Conservation (phyloP, 2,888 invertebrate genomes). For the Podabrus alpinus region DNA sequence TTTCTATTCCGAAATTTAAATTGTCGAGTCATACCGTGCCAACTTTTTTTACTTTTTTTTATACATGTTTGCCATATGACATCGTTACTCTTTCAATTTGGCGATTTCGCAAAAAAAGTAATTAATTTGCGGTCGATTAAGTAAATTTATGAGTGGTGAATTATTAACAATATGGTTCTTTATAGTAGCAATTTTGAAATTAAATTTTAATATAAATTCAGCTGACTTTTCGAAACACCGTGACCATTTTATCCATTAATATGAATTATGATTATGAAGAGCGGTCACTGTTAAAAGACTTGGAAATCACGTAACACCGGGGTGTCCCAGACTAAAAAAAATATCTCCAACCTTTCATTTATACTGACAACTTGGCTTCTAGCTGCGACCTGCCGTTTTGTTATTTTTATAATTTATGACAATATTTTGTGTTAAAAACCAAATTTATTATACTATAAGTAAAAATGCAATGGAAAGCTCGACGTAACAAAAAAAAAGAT, state of each 20-base stretch:
- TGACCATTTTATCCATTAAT: constrained; percentile 22
- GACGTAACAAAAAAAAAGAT: not conserved
- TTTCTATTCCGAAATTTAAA: constrained; percentile 5
- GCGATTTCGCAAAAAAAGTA: not conserved
- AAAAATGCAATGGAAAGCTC: not conserved
- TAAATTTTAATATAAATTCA: constrained; percentile 25
- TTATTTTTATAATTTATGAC: constrained; percentile 24
- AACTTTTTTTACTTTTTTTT: not conserved
- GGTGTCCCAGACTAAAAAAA: constrained; percentile 35
- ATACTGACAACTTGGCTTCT: constrained; percentile 28
- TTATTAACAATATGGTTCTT: constrained; percentile 10
- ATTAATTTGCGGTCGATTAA: not conserved
- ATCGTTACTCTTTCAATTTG: not conserved
- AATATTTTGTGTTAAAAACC: constrained; percentile 3
- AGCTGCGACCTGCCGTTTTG: constrained; percentile 25
- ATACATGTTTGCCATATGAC: not conserved
- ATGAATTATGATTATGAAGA: constrained; percentile 30
- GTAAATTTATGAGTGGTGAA: constrained; percentile 4
- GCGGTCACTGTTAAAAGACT: constrained; percentile 24
- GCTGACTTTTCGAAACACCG: constrained; percentile 5
- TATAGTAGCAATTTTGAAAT: constrained; percentile 9
- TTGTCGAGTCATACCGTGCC: not conserved
- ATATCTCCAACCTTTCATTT: constrained; percentile 28
- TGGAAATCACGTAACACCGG: constrained; percentile 35
- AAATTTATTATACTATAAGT: not conserved